Percentiles rank a stretch among this genome's conserved stretches.
Evolutionary conservation across 2,797 vertebrate species (phyloP).

Genomic region (Prionace glauca): DNA sequence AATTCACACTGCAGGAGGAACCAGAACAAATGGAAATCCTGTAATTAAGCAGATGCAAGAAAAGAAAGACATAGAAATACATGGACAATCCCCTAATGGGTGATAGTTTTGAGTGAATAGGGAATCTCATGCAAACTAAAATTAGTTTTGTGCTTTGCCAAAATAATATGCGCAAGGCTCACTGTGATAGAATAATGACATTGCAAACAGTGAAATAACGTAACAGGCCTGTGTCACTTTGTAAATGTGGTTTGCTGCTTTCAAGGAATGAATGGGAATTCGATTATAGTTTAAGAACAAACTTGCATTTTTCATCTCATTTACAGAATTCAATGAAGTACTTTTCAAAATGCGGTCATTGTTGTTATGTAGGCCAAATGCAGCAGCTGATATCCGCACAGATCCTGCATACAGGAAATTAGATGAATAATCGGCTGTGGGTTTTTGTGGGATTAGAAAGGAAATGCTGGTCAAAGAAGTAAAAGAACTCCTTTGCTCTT

Average conservation of each 20-base stretch:
- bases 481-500: not conserved
- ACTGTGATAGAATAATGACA: not conserved
- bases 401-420: not conserved
- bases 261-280: not conserved
- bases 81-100: not conserved
- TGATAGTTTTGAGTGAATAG: not conserved
- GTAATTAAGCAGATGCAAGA: constrained; percentile 23
- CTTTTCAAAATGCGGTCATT: not conserved
- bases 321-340: not conserved
- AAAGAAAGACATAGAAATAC: constrained; percentile 3
- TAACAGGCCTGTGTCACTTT: not conserved
- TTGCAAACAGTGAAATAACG: not conserved
- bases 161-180: not conserved
- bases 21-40: constrained; percentile 20
- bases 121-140: not conserved
- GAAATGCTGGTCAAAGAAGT: not conserved
- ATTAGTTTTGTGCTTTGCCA: constrained; percentile 5
- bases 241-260: not conserved
- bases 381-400: not conserved
- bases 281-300: not conserved
- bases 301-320: not conserved
- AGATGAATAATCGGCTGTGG: not conserved
- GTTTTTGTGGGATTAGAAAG: not conserved
- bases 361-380: not conserved
- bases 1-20: constrained; percentile 15